phyloP scores from a whole-genome alignment of 2,888 invertebrate species.

The Eumerus sabulonum region DNA sequence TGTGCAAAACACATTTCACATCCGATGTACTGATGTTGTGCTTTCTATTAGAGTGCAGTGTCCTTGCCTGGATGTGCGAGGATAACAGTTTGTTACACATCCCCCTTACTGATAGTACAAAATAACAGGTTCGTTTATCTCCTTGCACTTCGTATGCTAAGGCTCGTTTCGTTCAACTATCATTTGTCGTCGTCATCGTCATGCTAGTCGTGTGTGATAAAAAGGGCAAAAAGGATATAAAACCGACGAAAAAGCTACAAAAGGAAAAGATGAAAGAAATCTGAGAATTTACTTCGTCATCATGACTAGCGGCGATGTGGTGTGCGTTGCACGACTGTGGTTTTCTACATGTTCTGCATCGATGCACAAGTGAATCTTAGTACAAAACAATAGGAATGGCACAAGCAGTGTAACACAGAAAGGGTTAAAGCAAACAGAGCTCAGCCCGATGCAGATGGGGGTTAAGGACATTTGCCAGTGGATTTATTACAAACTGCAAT shows the following conservation, averaged over 20 bases:
- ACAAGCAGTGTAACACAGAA: neutral
- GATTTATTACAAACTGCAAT: slow-evolving; percentile 47
- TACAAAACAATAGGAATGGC: slow-evolving; percentile 10
- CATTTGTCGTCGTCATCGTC: slow-evolving; percentile 38
- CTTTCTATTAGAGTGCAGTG: slow-evolving; percentile 57
- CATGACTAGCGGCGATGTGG: slow-evolving; percentile 8
- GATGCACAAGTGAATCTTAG: slow-evolving; percentile 50
- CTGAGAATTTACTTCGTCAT: slow-evolving; percentile 37
- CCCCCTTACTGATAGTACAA: neutral
- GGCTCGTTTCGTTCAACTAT: slow-evolving; percentile 23
- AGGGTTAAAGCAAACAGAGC: slow-evolving; percentile 6
- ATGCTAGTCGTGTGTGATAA: neutral
- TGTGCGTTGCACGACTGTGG: neutral
- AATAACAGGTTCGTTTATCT: slow-evolving; percentile 28
- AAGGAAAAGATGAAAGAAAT: slow-evolving; percentile 21
- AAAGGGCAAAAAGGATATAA: neutral
- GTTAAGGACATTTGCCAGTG: slow-evolving; percentile 47
- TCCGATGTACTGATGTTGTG: slow-evolving; percentile 43
- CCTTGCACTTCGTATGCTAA: slow-evolving; percentile 22
- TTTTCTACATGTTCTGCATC: slow-evolving; percentile 19
- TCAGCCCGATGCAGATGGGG: slow-evolving; percentile 1
- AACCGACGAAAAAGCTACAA: neutral
- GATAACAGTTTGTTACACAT: slow-evolving; percentile 36
- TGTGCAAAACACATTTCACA: slow-evolving; percentile 39
- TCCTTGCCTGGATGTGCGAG: slow-evolving; percentile 38